Percentiles rank a stretch among this genome's conserved stretches.
These are phyloP conservation scores for Diplazon laetatorius DNA, from an alignment of 2,888 invertebrate genomes.

Conservation along the genomic window DNA sequence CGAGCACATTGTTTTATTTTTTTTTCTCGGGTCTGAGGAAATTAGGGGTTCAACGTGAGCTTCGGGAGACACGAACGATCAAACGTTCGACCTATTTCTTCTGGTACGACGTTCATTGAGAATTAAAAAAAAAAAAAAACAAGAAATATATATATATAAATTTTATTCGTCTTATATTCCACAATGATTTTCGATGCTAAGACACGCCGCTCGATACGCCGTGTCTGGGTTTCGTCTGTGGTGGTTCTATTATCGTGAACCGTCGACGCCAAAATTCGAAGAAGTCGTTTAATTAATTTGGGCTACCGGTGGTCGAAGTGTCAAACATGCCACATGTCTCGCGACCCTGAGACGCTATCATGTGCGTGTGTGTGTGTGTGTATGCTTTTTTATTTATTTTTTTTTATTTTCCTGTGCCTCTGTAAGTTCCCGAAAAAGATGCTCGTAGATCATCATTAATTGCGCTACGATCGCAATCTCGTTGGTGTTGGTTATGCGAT, in stretches of 20 bases:
- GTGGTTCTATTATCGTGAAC: neutral
- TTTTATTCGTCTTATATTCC: neutral
- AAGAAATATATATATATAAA: neutral
- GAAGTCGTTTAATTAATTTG: neutral
- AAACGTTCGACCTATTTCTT: no score
- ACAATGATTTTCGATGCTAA: neutral
- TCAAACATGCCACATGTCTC: constrained; percentile 10
- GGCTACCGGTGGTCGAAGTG: neutral
- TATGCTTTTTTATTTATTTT: neutral
- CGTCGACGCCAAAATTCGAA: neutral
- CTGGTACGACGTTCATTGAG: no score
- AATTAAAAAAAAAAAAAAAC: no score
- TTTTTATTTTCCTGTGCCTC: neutral
- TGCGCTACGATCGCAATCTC: neutral
- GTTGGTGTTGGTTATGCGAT: neutral
- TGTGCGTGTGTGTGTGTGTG: no score
- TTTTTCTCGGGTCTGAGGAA: no score
- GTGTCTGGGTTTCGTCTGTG: neutral
- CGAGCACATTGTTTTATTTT: no score
- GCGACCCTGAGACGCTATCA: constrained; percentile 34
- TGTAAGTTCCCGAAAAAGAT: constrained; percentile 18
- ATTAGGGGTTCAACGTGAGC: no score
- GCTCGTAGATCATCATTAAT: neutral
- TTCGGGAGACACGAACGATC: no score
- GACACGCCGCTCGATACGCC: neutral